These are phyloP conservation scores for Merluccius polli DNA, from an alignment of 2,797 vertebrate genomes.

Conservation along the genomic window DNA sequence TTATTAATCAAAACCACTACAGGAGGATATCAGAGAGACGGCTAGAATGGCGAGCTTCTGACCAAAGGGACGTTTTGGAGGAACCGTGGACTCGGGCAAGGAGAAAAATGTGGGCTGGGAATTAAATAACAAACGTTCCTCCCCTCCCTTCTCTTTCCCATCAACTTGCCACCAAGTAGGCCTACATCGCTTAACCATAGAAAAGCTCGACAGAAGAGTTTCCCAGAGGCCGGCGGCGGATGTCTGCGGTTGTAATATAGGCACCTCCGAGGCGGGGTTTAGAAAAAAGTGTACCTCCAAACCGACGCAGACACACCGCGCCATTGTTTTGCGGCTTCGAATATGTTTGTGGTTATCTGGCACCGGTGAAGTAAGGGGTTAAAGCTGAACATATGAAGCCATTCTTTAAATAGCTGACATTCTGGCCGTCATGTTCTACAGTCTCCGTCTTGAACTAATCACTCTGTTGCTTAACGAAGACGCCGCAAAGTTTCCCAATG, in stretches of 20 bases:
- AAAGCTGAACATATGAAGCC: constrained; percentile 53
- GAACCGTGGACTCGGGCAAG: background rate
- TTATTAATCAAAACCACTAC: background rate
- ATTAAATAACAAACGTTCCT: constrained; percentile 1
- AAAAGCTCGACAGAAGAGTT: background rate
- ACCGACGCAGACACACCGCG: background rate
- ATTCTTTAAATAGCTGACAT: constrained; percentile 43
- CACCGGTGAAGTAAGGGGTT: constrained; percentile 49
- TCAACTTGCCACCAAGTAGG: background rate
- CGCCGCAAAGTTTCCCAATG: background rate
- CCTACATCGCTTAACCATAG: background rate
- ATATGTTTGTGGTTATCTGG: constrained; percentile 40
- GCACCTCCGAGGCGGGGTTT: constrained; percentile 31
- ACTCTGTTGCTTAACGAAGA: constrained; percentile 23
- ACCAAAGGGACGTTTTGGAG: background rate
- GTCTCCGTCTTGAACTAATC: constrained; percentile 49
- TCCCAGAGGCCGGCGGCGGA: background rate
- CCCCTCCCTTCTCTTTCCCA: background rate
- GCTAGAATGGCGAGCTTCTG: background rate
- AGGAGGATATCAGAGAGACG: background rate
- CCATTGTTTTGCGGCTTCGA: background rate
- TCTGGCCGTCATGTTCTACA: constrained; percentile 50
- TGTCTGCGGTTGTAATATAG: constrained; percentile 4
- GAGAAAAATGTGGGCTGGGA: constrained; percentile 3
- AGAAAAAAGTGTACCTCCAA: background rate